phyloP scores from a whole-genome alignment of 2,797 vertebrate genomes.

The Eptatretus atami region DNA sequence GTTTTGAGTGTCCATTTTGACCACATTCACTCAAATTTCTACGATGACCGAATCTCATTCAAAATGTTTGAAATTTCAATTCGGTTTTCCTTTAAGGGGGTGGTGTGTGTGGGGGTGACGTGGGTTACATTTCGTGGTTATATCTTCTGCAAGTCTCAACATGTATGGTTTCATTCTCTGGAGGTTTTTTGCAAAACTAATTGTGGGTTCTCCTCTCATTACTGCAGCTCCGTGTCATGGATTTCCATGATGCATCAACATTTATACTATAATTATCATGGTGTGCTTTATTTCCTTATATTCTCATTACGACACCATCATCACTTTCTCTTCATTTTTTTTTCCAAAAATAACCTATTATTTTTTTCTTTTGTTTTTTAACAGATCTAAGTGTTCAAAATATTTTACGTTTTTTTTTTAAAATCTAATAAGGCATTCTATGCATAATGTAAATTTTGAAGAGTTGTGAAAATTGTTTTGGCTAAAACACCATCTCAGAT shows the following conservation, averaged over 20 bases:
- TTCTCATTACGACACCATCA: background rate
- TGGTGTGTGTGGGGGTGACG: too few species aligned
- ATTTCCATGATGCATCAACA: background rate
- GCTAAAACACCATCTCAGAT: too few species aligned
- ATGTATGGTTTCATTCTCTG: background rate
- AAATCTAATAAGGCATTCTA: too few species aligned
- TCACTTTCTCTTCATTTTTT: background rate
- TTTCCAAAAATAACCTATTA: slow-evolving; percentile 7
- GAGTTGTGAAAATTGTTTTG: too few species aligned
- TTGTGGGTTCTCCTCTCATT: background rate
- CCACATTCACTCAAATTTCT: too few species aligned
- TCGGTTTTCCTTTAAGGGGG: too few species aligned
- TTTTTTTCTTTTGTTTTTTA: slow-evolving; percentile 10
- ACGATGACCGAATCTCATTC: too few species aligned
- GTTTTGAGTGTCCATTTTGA: too few species aligned
- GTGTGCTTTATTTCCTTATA: background rate
- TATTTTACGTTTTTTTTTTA: too few species aligned
- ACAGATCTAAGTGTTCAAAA: background rate
- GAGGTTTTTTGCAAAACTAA: background rate
- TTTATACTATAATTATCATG: background rate
- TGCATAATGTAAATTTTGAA: too few species aligned
- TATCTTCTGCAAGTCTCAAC: background rate
- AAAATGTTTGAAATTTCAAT: too few species aligned
- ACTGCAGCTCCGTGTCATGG: background rate
- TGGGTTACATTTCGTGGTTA: too few species aligned